These are phyloP conservation scores for Thaumatotibia leucotreta DNA, from an alignment of 1,140 invertebrate species.

Conservation along the genomic window DNA sequence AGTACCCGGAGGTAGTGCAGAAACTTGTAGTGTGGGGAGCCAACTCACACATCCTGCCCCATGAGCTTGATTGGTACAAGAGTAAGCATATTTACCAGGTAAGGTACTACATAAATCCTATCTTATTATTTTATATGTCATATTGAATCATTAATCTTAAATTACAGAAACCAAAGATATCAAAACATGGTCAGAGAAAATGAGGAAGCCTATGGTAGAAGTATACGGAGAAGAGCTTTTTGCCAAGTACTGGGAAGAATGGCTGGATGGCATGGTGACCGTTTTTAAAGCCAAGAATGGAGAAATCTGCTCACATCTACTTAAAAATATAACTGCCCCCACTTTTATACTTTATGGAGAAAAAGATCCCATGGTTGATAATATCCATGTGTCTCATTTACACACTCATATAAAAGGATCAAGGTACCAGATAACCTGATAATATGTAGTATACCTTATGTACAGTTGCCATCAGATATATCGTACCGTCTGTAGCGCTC, in stretches of 20 bases:
- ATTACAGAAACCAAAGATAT: neutral
- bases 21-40: too few relatives aligned
- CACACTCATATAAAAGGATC: too few relatives aligned
- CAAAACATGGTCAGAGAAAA: neutral
- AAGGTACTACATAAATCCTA: too few relatives aligned
- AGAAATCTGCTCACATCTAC: neutral
- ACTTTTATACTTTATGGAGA: too few relatives aligned
- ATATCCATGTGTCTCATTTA: too few relatives aligned
- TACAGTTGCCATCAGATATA: too few relatives aligned
- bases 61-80: neutral
- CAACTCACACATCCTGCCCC: neutral
- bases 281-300: neutral
- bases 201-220: neutral
- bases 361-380: too few relatives aligned
- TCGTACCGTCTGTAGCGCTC: too few relatives aligned
- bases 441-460: too few relatives aligned
- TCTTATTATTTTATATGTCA: too few relatives aligned
- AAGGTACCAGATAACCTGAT: too few relatives aligned
- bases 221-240: neutral
- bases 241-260: neutral
- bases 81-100: neutral
- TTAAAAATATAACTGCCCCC: neutral
- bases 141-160: neutral
- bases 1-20: too few relatives aligned
- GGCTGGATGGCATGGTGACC: neutral